A percentile compares a stretch with the other conserved stretches of the same genome.
phyloP scores from a whole-genome alignment of 2,113 vertebrate species.

The Setophaga kirtlandii region DNA sequence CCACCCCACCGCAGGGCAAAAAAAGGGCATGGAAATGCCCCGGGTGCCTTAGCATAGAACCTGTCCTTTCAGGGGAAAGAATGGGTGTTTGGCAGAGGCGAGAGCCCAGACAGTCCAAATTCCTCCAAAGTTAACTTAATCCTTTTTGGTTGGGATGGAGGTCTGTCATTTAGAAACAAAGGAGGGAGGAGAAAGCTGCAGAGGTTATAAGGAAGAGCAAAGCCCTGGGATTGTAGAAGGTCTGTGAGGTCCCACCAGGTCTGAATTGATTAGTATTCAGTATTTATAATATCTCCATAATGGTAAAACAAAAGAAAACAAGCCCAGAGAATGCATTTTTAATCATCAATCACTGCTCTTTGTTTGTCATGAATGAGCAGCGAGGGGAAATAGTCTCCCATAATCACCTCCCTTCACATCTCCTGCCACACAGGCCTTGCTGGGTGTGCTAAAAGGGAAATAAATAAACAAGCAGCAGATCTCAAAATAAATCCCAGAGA shows the following conservation, averaged over 20 bases:
- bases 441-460: constrained; percentile 77
- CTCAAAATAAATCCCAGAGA: constrained; percentile 77
- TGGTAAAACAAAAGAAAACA: constrained; percentile 88
- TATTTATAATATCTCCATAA: constrained; percentile 86
- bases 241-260: constrained; percentile 76
- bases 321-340: constrained; percentile 86
- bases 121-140: background rate
- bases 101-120: background rate
- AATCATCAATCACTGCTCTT: constrained; percentile 89
- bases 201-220: constrained; percentile 39
- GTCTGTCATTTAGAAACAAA: constrained; percentile 7
- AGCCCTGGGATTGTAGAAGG: constrained; percentile 70
- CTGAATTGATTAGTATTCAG: constrained; percentile 86
- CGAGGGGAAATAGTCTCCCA: constrained; percentile 81
- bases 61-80: background rate
- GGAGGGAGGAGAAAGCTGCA: background rate
- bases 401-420: constrained; percentile 82
- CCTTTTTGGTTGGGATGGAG: background rate
- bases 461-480: constrained; percentile 78
- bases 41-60: background rate
- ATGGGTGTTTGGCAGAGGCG: rapidly evolving
- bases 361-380: constrained; percentile 86
- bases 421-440: constrained; percentile 73
- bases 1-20: background rate
- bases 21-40: background rate